Conservation (phyloP, 2,113 vertebrate species). For the Corydoras maculifer region DNA sequence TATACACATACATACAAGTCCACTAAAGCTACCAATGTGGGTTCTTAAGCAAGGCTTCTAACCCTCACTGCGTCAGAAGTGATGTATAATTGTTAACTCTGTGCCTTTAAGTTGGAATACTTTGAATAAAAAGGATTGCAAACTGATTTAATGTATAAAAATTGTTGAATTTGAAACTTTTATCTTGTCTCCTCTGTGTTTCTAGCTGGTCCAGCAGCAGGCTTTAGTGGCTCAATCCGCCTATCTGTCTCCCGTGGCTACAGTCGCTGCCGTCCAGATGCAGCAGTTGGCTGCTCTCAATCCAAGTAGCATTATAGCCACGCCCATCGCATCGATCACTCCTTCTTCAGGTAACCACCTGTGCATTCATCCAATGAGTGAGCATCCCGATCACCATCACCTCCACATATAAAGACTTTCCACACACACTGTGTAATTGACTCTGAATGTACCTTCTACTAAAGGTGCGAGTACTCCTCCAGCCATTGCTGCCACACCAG, state of each 20-base stretch:
- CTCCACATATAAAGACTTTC: too few species aligned
- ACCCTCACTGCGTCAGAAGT: too few species aligned
- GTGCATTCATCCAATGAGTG: too few species aligned
- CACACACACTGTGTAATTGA: background rate
- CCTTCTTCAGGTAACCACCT: slow-evolving; percentile 80
- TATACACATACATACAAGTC: too few species aligned
- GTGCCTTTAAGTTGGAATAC: too few species aligned
- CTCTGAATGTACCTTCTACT: background rate
- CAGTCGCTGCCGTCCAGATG: slow-evolving; percentile 89
- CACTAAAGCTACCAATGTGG: too few species aligned
- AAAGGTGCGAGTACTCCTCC: slow-evolving; percentile 83
- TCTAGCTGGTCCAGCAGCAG: slow-evolving; percentile 91
- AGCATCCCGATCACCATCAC: too few species aligned
- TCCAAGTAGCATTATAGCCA: slow-evolving; percentile 83
- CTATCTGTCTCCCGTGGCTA: slow-evolving; percentile 91
- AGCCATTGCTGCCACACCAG: slow-evolving; percentile 77
- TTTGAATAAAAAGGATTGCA: too few species aligned
- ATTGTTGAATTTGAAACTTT: too few species aligned
- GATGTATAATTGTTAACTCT: too few species aligned
- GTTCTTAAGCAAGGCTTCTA: too few species aligned
- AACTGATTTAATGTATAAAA: too few species aligned
- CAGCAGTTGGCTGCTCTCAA: slow-evolving; percentile 90
- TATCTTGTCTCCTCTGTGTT: background rate
- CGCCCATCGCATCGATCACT: slow-evolving; percentile 83
- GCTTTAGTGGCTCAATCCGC: slow-evolving; percentile 90